Evolutionary conservation across 1,140 invertebrate species (phyloP).

Genomic region (Bombus soroeensis): DNA sequence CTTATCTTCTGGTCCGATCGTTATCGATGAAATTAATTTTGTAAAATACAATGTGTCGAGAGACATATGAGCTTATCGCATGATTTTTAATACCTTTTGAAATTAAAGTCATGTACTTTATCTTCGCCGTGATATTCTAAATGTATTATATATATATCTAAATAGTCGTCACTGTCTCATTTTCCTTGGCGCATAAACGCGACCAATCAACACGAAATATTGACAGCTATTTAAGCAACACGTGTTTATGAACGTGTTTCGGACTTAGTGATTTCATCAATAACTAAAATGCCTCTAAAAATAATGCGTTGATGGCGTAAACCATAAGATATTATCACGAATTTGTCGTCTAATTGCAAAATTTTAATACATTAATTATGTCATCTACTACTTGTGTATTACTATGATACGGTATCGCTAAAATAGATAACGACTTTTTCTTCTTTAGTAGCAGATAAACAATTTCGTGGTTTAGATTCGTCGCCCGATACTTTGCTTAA

Average conservation of each 20-base stretch:
- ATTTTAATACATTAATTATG: neutral
- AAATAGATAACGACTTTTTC: neutral
- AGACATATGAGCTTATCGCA: neutral
- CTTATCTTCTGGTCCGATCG: neutral
- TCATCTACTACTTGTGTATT: neutral
- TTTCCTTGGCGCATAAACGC: neutral
- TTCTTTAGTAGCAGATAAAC: too few relatives aligned
- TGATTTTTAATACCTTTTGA: neutral
- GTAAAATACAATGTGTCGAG: neutral
- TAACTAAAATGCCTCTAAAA: neutral
- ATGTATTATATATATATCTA: neutral
- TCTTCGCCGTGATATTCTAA: neutral
- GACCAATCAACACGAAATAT: neutral
- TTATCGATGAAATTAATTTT: constrained; percentile 19
- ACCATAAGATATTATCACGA: neutral
- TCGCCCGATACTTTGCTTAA: too few relatives aligned
- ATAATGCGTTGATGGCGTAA: neutral
- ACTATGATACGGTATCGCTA: neutral
- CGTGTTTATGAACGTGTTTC: neutral
- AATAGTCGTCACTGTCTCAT: neutral
- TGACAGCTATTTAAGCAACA: neutral
- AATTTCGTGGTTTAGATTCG: neutral
- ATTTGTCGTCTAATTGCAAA: neutral
- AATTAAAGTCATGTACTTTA: constrained; percentile 12
- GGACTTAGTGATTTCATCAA: neutral